phyloP scores from a whole-genome alignment of 2,113 vertebrate genomes.

The Oryzias melastigma region DNA sequence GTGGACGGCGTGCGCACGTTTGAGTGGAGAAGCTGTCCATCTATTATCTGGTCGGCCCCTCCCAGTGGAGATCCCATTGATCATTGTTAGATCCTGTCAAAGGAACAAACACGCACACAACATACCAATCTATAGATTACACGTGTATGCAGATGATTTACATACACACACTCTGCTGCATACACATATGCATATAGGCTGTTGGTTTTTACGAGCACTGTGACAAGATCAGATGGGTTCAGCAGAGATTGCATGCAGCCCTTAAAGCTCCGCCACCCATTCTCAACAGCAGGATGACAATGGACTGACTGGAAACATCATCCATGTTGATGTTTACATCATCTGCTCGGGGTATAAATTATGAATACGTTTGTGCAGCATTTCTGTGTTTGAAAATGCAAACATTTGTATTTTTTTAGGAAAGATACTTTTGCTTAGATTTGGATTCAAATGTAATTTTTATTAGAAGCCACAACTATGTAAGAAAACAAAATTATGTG shows the following conservation, averaged over 20 bases:
- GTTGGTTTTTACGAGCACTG: slow-evolving; percentile 69
- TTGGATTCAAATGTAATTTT: too few relatives aligned
- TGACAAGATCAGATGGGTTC: slow-evolving; percentile 73
- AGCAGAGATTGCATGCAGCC: slow-evolving; percentile 66
- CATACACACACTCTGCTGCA: slow-evolving; percentile 69
- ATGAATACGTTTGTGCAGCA: too few relatives aligned
- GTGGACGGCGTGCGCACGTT: background rate
- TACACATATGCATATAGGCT: slow-evolving; percentile 75
- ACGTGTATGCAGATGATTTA: slow-evolving; percentile 63
- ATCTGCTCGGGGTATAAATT: background rate
- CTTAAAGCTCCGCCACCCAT: slow-evolving; percentile 55
- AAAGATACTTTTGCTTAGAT: too few relatives aligned
- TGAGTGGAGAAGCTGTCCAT: slow-evolving; percentile 59
- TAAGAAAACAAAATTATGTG: too few relatives aligned
- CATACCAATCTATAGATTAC: slow-evolving; percentile 68
- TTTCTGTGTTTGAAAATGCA: too few relatives aligned
- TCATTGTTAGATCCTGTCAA: slow-evolving; percentile 73
- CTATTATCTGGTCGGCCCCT: slow-evolving; percentile 75
- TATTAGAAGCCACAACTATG: too few relatives aligned
- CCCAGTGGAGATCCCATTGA: slow-evolving; percentile 75
- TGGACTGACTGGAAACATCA: slow-evolving; percentile 19
- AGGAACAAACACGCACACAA: slow-evolving; percentile 27
- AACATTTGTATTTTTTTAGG: too few relatives aligned
- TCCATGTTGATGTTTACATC: slow-evolving; percentile 1
- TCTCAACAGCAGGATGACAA: slow-evolving; percentile 50